Conservation (phyloP, 2,888 invertebrate genomes). For the Aphodius sticticus region DNA sequence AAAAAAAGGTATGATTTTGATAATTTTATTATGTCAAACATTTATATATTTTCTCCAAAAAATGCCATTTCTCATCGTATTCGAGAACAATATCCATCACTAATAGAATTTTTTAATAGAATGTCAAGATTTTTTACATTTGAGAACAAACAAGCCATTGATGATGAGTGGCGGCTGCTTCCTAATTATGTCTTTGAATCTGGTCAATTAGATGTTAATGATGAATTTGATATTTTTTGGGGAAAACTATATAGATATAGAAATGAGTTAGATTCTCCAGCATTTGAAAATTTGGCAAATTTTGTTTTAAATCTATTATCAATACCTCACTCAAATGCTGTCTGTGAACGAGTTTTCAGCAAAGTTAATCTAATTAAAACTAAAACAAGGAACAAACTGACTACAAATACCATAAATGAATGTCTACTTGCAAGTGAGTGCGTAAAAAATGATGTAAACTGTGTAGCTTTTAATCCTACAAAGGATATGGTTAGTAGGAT, state of each 20-base stretch:
- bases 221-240: conserved; percentile 10
- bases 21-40: background rate
- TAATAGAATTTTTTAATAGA: background rate
- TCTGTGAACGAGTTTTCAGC: conserved; percentile 43
- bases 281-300: conserved; percentile 10
- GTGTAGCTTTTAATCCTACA: background rate
- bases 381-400: conserved; percentile 40
- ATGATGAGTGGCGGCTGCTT: conserved; percentile 16
- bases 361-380: conserved; percentile 42
- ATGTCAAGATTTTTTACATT: background rate
- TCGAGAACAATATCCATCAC: background rate
- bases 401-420: conserved; percentile 20
- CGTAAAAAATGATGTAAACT: conserved; percentile 6
- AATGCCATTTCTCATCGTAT: background rate
- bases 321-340: conserved; percentile 43
- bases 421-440: conserved; percentile 17
- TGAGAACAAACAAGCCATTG: conserved; percentile 5
- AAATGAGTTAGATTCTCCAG: conserved; percentile 1
- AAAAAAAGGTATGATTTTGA: conserved; percentile 18
- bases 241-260: conserved; percentile 17
- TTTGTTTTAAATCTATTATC: conserved; percentile 39
- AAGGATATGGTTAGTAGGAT: no score
- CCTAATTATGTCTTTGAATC: conserved; percentile 6
- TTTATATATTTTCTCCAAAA: conserved; percentile 29
- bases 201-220: conserved; percentile 10